Percentiles rank a stretch among this genome's conserved stretches.
Conservation (phyloP, 1,140 invertebrate species). For the Drosophila repletoides region DNA sequence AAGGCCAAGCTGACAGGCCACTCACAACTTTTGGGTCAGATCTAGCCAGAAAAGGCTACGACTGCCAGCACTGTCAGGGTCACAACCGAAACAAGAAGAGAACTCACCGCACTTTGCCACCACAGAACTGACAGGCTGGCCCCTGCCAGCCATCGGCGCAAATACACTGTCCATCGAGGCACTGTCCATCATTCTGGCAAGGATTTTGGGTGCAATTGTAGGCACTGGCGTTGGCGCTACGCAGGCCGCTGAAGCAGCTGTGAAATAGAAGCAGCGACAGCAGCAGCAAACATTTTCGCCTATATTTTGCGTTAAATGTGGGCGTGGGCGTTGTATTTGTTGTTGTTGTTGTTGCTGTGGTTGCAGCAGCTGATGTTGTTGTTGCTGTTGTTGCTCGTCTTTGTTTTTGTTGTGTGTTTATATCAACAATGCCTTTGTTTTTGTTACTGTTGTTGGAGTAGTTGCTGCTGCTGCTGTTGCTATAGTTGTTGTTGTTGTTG, state of each 20-base stretch:
- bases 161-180: conserved; percentile 90
- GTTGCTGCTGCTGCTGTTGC: conserved; percentile 7
- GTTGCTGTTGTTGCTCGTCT: conserved; percentile 35
- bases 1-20: too few relatives aligned
- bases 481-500: background rate
- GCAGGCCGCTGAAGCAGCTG: conserved; percentile 68
- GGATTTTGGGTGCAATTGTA: conserved; percentile 81
- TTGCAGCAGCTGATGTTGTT: conserved; percentile 23
- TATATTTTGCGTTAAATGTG: conserved; percentile 80
- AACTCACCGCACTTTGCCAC: conserved; percentile 94
- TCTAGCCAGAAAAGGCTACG: too few relatives aligned
- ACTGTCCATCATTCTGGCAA: conserved; percentile 88
- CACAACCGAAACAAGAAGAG: too few relatives aligned
- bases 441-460: conserved; percentile 1
- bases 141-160: conserved; percentile 96
- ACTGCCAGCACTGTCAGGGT: too few relatives aligned
- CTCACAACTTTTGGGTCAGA: too few relatives aligned
- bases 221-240: conserved; percentile 67
- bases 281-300: conserved; percentile 77
- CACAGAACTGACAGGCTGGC: conserved; percentile 93
- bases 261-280: conserved; percentile 69
- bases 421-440: conserved; percentile 23
- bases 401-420: conserved; percentile 38
- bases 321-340: conserved; percentile 67
- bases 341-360: conserved; percentile 35